Evolutionary conservation across 2,888 invertebrate species (phyloP).

Genomic region (Synanthedon myopaeformis): DNA sequence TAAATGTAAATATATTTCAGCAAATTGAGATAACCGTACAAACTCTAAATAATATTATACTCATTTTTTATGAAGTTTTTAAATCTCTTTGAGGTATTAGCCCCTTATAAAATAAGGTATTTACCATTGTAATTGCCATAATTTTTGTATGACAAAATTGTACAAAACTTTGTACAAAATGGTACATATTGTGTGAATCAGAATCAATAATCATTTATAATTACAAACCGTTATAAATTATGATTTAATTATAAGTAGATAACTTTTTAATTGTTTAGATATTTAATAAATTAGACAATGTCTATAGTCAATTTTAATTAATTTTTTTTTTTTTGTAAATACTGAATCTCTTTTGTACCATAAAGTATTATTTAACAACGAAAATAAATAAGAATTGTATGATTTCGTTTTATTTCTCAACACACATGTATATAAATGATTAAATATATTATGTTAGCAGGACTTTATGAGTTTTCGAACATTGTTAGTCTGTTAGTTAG

Average conservation of each 20-base stretch:
- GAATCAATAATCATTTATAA: neutral
- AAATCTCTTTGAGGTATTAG: too few relatives aligned
- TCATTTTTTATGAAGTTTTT: too few relatives aligned
- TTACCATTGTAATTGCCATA: slow-evolving; percentile 5
- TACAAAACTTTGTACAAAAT: slow-evolving; percentile 27
- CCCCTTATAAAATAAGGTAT: neutral
- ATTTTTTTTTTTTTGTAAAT: slow-evolving; percentile 23
- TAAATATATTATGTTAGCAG: too few relatives aligned
- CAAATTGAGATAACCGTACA: too few relatives aligned
- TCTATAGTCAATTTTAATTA: slow-evolving; percentile 11
- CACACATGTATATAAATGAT: slow-evolving; percentile 1
- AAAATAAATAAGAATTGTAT: slow-evolving; percentile 17
- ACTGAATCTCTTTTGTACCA: slow-evolving; percentile 25
- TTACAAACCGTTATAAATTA: neutral
- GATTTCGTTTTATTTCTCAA: slow-evolving; percentile 1
- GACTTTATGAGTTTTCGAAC: too few relatives aligned
- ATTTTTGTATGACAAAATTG: slow-evolving; percentile 18
- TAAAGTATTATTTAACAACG: slow-evolving; percentile 42
- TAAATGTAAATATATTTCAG: too few relatives aligned
- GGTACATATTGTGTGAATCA: slow-evolving; percentile 4
- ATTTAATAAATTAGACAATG: slow-evolving; percentile 1
- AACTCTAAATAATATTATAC: too few relatives aligned
- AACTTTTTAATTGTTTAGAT: neutral
- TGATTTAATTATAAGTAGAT: neutral
- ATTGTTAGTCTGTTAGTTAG: too few relatives aligned